These are phyloP conservation scores for Oreochromis tanganicae DNA, from an alignment of 2,113 vertebrate genomes.

Conservation along the genomic window DNA sequence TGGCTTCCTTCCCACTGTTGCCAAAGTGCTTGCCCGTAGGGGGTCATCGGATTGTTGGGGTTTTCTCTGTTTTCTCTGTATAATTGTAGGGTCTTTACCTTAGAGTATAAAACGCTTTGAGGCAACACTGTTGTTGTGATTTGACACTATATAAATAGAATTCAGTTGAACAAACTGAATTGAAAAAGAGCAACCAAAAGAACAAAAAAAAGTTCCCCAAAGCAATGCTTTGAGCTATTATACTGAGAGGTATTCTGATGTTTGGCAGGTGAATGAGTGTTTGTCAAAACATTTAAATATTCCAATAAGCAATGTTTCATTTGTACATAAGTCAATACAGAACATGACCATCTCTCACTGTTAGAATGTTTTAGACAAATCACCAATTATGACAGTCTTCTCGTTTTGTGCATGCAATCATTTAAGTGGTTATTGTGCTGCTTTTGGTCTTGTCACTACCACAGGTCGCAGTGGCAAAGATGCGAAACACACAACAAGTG, in stretches of 20 bases:
- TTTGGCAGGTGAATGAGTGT: not conserved
- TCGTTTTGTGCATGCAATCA: not conserved
- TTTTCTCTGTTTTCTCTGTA: not conserved
- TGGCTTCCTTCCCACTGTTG: not conserved
- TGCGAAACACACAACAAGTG: slow-evolving; percentile 75
- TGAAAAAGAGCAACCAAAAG: not conserved
- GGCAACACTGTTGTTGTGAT: not conserved
- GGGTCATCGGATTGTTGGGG: not conserved
- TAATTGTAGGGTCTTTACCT: not conserved
- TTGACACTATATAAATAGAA: not conserved
- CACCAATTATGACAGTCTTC: not conserved
- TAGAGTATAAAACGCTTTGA: not conserved
- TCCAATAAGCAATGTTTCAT: not conserved
- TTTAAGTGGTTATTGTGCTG: not conserved
- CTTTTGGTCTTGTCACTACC: not conserved
- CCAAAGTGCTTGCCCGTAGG: not conserved
- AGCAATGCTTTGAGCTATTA: not conserved
- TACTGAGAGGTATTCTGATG: not conserved
- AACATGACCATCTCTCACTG: accelerated
- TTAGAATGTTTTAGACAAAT: not conserved
- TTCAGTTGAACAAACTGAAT: not conserved
- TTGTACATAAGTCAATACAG: not conserved
- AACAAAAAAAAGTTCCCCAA: not conserved
- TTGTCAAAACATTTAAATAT: not conserved
- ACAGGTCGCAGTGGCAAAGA: slow-evolving; percentile 81